These are phyloP conservation scores for Laothoe populi DNA, from an alignment of 2,888 invertebrate genomes.

Conservation along the genomic window DNA sequence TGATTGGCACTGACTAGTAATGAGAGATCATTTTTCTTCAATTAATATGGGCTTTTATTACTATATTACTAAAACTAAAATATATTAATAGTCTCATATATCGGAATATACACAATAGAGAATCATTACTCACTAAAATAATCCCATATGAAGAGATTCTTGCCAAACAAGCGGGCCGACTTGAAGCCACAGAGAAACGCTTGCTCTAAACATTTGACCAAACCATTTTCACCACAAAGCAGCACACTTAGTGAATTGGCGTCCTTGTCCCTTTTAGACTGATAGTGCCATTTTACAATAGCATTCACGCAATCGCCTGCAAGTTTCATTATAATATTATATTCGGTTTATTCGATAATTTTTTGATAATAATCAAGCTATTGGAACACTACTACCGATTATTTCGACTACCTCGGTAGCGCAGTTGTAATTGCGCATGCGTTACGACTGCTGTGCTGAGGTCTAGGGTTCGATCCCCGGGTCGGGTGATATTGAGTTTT, in stretches of 20 bases:
- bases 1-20: no score
- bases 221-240: slow-evolving; percentile 97
- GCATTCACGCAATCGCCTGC: slow-evolving; percentile 97
- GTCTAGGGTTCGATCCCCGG: no score
- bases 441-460: no score
- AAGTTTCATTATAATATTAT: slow-evolving; percentile 36
- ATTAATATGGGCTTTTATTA: no score
- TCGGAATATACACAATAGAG: slow-evolving; percentile 31
- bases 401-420: no score
- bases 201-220: slow-evolving; percentile 96
- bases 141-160: slow-evolving; percentile 99
- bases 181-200: slow-evolving; percentile 98
- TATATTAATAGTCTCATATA: slow-evolving; percentile 15
- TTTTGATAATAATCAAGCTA: no score
- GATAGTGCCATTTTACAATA: slow-evolving; percentile 98
- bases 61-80: neutral
- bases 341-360: no score
- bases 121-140: slow-evolving; percentile 91
- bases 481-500: no score
- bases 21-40: no score
- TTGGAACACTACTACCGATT: no score
- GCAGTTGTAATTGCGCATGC: no score
- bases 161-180: slow-evolving; percentile 95
- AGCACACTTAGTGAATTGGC: slow-evolving; percentile 94
- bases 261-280: slow-evolving; percentile 92